Evolutionary conservation across 2,888 invertebrate genomes (phyloP).

Genomic region (Zele albiditarsus): DNA sequence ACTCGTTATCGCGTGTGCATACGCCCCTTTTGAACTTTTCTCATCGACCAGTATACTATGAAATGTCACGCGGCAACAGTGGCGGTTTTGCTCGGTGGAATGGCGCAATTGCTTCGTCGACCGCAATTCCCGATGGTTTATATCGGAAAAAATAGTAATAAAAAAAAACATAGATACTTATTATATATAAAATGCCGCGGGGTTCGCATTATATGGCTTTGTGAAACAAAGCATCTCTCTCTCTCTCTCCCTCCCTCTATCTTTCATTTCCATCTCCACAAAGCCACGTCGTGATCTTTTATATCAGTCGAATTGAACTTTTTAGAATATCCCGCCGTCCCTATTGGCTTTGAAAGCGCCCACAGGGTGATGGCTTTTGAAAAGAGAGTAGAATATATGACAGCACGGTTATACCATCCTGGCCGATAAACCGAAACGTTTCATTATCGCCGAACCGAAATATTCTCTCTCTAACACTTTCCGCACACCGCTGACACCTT

Average conservation of each 20-base stretch:
- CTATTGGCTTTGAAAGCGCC: background rate
- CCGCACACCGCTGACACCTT: conserved; percentile 14
- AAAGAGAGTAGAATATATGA: conserved; percentile 10
- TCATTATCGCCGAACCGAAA: conserved; percentile 58
- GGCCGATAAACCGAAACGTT: conserved; percentile 65
- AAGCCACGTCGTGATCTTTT: conserved; percentile 41
- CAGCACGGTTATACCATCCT: conserved; percentile 45
- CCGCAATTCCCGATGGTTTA: conserved; percentile 45
- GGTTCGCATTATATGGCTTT: background rate
- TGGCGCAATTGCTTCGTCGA: conserved; percentile 40
- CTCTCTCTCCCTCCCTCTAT: no score
- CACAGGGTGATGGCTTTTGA: no score
- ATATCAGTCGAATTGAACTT: conserved; percentile 47
- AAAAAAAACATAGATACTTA: conserved; percentile 4
- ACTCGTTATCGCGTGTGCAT: conserved; percentile 24
- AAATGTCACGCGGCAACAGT: conserved; percentile 34
- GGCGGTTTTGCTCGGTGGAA: background rate
- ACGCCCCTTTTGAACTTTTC: conserved; percentile 31
- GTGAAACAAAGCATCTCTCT: background rate
- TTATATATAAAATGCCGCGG: conserved; percentile 15
- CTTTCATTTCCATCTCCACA: no score
- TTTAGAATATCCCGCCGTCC: conserved; percentile 24
- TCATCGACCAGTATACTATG: conserved; percentile 21
- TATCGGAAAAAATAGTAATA: conserved; percentile 5
- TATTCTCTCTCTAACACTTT: conserved; percentile 18